Base-by-base conservation (phyloP, 2,797 vertebrate species). In the Micromesistius poutassou region DNA sequence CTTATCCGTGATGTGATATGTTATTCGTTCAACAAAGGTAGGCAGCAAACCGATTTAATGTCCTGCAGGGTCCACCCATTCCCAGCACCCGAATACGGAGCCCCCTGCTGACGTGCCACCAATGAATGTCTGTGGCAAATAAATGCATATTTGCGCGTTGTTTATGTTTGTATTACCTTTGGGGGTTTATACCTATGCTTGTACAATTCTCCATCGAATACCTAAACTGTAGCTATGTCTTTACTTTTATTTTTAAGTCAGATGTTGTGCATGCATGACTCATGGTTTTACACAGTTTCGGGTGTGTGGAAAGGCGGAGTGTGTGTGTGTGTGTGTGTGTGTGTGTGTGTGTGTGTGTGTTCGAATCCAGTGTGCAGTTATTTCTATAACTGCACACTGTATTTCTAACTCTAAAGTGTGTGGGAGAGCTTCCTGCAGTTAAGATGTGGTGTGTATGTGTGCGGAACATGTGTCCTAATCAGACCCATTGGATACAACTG, bases 231-330 rank as follows among this genome's bases (percentile, higher is more conserved):
- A 68, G 8, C 76, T 71, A 81, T 72, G 35, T 75, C 22, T 25
- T 14, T 12, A 77, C 84, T 75, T 83, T 75, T 35, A 35, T 82
- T 77, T 89, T 88, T 87, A 90, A 89, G 90, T 89, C 83, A 87
- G 84, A 88, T 89, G 88, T 82, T 86, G 81, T 87, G 85, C 89
- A 80, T 68, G 84, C 78, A 78, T 94, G 93, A 94, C 91, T 94
- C 92, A 91, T 92, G 90, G 75, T 80, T 94, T 91, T 87, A 80
- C 81, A 82, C 85, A 85, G 89, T 82, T 87, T 88, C 88, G 76
- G 82, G 84, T 83, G 85, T 90, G 80, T 76, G 81, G 77, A 76
- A 76, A 82, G 77, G 55, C 55, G 22, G 22, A 55, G 14, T 28
- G 66, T 28, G 66, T 76, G 74, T 72, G 76, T 40, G 75, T 42